Percentiles rank a stretch among this genome's conserved stretches.
Evolutionary conservation across 2,797 vertebrate species (phyloP).

Genomic region (Picus viridis): DNA sequence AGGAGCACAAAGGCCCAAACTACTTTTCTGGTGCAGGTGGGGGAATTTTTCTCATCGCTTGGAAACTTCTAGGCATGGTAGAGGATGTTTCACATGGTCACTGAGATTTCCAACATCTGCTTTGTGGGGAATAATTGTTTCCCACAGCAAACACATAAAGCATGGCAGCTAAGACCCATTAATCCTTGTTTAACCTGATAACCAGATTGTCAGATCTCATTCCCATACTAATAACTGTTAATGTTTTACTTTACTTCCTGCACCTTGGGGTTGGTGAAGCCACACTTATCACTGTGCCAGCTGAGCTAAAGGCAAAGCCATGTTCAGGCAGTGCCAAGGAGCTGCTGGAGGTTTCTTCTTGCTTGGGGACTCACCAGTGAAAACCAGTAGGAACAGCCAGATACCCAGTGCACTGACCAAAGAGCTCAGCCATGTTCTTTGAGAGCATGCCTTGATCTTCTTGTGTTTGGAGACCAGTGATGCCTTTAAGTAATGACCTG

Average conservation of each 20-base stretch:
- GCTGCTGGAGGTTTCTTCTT: neutral
- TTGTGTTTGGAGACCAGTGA: neutral
- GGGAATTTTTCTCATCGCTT: neutral
- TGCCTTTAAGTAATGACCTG: neutral
- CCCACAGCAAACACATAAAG: neutral
- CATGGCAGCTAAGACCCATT: neutral
- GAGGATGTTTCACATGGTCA: neutral
- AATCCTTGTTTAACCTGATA: constrained; percentile 12
- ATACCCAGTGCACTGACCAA: neutral
- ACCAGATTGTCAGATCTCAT: neutral
- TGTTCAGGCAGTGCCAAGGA: neutral
- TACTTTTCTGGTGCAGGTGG: neutral
- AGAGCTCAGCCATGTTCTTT: neutral
- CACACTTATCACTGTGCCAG: accelerated
- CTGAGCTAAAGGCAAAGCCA: neutral
- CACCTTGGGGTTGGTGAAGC: neutral
- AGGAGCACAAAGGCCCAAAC: neutral
- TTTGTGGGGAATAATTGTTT: neutral
- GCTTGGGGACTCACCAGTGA: neutral
- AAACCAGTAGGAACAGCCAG: neutral
- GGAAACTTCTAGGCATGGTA: neutral
- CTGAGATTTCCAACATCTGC: neutral
- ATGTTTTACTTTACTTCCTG: neutral
- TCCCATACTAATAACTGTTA: neutral
- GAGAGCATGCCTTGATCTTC: neutral